Conservation (phyloP, 2,797 vertebrate species). For the Phyllotis vaccarum region DNA sequence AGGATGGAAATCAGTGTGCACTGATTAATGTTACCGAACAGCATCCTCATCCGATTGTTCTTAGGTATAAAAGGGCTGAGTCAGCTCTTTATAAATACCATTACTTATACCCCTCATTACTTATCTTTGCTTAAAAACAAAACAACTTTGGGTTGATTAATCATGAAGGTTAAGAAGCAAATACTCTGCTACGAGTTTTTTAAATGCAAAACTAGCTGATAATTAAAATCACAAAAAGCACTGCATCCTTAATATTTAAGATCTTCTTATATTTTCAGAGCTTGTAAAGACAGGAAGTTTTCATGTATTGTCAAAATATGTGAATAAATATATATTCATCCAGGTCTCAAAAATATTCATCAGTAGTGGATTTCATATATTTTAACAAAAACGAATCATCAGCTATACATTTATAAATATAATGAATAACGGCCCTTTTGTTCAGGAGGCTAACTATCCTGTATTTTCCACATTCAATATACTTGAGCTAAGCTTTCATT, state of each 20-base stretch:
- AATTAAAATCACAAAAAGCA: conserved; percentile 52
- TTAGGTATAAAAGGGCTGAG: conserved; percentile 67
- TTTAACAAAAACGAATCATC: neutral
- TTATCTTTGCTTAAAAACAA: conserved; percentile 53
- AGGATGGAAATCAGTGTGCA: conserved; percentile 62
- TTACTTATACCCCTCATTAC: conserved; percentile 64
- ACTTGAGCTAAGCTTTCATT: neutral
- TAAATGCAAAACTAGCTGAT: conserved; percentile 52
- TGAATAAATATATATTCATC: neutral
- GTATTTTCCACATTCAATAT: neutral
- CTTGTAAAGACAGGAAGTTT: conserved; percentile 63
- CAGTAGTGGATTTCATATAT: neutral
- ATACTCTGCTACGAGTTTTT: conserved; percentile 68
- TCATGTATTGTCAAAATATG: conserved; percentile 25
- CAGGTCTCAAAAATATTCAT: conserved; percentile 13
- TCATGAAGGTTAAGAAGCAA: conserved; percentile 79
- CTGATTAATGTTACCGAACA: conserved; percentile 83
- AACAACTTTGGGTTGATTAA: conserved; percentile 63
- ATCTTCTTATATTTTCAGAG: neutral
- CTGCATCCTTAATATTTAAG: conserved; percentile 31
- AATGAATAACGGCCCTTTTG: neutral
- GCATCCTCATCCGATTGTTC: conserved; percentile 77
- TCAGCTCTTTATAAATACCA: conserved; percentile 79
- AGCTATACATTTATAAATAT: neutral
- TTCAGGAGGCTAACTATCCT: neutral